These are phyloP conservation scores for Lydus trimaculatus DNA, from an alignment of 2,888 invertebrate genomes.

Conservation along the genomic window DNA sequence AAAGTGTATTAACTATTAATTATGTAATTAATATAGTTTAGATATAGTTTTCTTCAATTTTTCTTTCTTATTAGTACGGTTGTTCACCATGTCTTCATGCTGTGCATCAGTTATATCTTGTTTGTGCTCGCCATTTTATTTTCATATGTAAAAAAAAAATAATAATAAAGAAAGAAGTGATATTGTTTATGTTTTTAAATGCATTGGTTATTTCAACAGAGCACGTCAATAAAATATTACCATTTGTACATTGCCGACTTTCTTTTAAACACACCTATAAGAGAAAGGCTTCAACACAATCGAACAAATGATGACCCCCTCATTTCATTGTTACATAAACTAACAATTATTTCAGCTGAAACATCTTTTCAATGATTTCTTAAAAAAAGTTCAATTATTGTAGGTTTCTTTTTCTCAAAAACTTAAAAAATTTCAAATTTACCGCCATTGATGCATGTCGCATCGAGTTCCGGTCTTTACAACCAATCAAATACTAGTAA, in stretches of 20 bases:
- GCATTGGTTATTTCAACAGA: conserved; percentile 17
- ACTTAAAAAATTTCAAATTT: conserved; percentile 20
- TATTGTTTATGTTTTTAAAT: conserved; percentile 42
- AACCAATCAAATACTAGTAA: conserved; percentile 36
- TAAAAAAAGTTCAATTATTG: too few relatives aligned
- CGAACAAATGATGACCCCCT: too few relatives aligned
- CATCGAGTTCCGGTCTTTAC: conserved; percentile 31
- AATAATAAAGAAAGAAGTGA: conserved; percentile 45
- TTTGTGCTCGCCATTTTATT: conserved; percentile 48
- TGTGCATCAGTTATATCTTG: conserved; percentile 42
- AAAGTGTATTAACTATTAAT: conserved; percentile 32
- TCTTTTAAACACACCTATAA: neutral
- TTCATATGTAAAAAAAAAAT: conserved; percentile 36
- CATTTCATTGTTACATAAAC: too few relatives aligned
- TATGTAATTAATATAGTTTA: conserved; percentile 45
- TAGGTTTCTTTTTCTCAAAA: too few relatives aligned
- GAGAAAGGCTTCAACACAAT: too few relatives aligned
- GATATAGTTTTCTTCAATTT: conserved; percentile 42
- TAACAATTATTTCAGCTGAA: too few relatives aligned
- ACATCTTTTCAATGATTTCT: too few relatives aligned
- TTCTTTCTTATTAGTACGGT: conserved; percentile 46
- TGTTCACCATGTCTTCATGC: conserved; percentile 43
- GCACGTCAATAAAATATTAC: conserved; percentile 9
- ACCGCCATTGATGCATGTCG: conserved; percentile 9
- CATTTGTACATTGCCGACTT: neutral